Percentiles rank a stretch among this genome's conserved stretches.
These are phyloP conservation scores for Linepithema humile DNA, from an alignment of 1,140 invertebrate species.

Conservation along the genomic window DNA sequence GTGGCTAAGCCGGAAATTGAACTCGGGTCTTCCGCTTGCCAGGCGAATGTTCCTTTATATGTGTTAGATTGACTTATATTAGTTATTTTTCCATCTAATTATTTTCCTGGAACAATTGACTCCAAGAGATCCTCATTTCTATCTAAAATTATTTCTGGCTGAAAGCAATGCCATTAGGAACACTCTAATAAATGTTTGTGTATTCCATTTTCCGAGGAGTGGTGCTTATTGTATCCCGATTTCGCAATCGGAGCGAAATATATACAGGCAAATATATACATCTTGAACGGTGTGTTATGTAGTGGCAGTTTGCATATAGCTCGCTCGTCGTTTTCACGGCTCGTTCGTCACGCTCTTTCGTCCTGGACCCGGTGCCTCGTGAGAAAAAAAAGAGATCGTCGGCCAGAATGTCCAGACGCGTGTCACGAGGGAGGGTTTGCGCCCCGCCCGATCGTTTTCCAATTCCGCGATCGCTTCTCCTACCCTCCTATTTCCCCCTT, in stretches of 20 bases:
- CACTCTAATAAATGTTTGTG: neutral
- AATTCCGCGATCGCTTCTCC: constrained; percentile 45
- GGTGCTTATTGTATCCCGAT: neutral
- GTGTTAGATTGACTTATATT: too few species aligned
- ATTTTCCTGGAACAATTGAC: neutral
- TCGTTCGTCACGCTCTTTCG: constrained; percentile 75
- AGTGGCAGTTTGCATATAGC: constrained; percentile 79
- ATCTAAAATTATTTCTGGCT: neutral
- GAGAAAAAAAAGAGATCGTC: constrained; percentile 79
- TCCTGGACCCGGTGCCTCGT: constrained; percentile 67
- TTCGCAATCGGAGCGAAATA: constrained; percentile 26
- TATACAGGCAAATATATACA: constrained; percentile 60
- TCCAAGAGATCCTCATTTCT: neutral
- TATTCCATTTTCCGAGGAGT: neutral
- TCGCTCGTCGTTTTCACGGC: constrained; percentile 79
- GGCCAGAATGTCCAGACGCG: constrained; percentile 72
- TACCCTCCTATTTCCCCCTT: neutral
- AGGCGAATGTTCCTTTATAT: too few species aligned
- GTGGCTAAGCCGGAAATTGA: too few species aligned
- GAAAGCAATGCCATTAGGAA: neutral
- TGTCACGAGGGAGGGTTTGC: constrained; percentile 51
- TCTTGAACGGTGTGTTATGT: constrained; percentile 43
- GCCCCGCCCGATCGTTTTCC: constrained; percentile 49
- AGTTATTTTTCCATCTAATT: neutral
- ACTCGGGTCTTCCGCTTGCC: too few species aligned